Evolutionary conservation across 2,888 invertebrate species (phyloP), one percentile per base, ranked within the genome.

Genomic region (Polyommatus iphigenia): DNA sequence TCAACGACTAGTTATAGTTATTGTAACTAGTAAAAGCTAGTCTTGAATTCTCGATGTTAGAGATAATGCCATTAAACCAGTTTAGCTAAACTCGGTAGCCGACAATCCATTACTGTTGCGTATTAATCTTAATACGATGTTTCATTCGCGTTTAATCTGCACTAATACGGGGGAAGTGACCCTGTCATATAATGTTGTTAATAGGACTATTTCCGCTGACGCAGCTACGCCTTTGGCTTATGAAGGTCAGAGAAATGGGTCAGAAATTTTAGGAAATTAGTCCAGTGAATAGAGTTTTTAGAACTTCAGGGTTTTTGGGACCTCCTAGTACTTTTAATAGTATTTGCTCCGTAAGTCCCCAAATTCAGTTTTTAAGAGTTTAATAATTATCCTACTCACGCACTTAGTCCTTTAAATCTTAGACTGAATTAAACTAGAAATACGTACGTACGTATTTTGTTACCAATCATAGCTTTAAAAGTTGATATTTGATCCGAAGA

Each of bases 151-250:
- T 77, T 73, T 77, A 79, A 80, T 77, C 78, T 78, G 79, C 79
- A 78, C 78, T 82, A 82, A 79, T 80, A 80, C 77, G 79, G 77
- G 79, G 77, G 78, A 83, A 82, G 82, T 80, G 82, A 83, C 89
- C 87, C 84, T 86, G 89, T 85, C 85, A 86, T 84, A 86, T 88
- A 90, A 90, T 91, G 89, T 87, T 85, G 84, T 85, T 90, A 91
- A 90, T 89, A 89, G 84, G 84, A 89, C 89, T 90, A 91, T 92
- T 91, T 92, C 92, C 90, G 87, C 80, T 83, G 82, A 81, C 85
- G 84, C 84, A 87, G 87, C 87, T 88, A 89, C 89, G 89, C 84
- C 82, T 73, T 67, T 13, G 32, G 18, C 29, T 32, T 4, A 15
- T 1, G 32, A 67, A 67, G 67, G 67, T 67, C 29, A 67, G 15